These are phyloP conservation scores for Diplodus sargus DNA, from an alignment of 2,797 vertebrate species.

Conservation along the genomic window DNA sequence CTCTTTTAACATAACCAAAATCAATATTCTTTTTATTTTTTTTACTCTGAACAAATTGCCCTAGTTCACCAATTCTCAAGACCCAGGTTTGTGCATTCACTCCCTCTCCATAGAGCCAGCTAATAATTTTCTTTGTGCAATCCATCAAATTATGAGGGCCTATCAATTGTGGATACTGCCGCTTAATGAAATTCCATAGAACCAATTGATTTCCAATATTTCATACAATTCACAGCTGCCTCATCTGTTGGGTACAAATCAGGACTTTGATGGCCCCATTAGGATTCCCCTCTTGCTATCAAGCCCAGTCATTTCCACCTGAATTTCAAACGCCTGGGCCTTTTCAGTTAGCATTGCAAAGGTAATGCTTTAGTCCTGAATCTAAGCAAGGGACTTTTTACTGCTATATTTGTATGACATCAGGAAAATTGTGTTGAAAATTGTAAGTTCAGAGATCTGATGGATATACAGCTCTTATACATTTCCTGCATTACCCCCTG, in stretches of 20 bases:
- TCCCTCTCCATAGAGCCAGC: slow-evolving; percentile 90
- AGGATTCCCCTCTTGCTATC: slow-evolving; percentile 94
- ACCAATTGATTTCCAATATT: slow-evolving; percentile 99
- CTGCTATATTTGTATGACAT: slow-evolving; percentile 15
- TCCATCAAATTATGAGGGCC: slow-evolving; percentile 99
- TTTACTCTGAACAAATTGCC: slow-evolving; percentile 96
- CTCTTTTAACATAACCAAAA: slow-evolving; percentile 91
- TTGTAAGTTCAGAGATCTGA: neutral
- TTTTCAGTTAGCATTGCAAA: slow-evolving; percentile 92
- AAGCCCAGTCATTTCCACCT: slow-evolving; percentile 94
- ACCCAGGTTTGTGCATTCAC: slow-evolving; percentile 86
- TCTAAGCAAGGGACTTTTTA: slow-evolving; percentile 75
- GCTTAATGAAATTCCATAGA: slow-evolving; percentile 99
- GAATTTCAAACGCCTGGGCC: slow-evolving; percentile 93
- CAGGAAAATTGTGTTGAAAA: slow-evolving; percentile 4
- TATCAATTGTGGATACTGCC: slow-evolving; percentile 99
- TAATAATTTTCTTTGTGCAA: slow-evolving; percentile 99
- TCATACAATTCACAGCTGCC: slow-evolving; percentile 96
- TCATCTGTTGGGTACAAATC: slow-evolving; percentile 97
- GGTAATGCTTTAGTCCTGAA: slow-evolving; percentile 87
- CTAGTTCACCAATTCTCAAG: slow-evolving; percentile 92
- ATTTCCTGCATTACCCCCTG: neutral
- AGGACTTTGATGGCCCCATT: slow-evolving; percentile 97
- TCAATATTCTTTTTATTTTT: slow-evolving; percentile 91
- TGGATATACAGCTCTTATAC: neutral